Base-by-base conservation (phyloP, 1,140 invertebrate genomes). In the Melanaphis sacchari region DNA sequence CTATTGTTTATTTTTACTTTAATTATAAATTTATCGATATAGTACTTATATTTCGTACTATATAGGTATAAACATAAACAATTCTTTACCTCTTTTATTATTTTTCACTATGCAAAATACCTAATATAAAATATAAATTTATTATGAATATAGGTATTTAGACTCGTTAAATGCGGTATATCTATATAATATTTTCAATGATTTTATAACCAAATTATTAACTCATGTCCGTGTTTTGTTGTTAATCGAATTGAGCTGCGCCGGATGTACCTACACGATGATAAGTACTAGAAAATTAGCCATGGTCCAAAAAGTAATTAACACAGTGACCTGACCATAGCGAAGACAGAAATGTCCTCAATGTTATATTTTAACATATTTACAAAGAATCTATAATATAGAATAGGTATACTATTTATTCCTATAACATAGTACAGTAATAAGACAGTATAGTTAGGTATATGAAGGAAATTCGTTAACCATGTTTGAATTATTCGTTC, bases 251-350 rank as follows among this genome's bases (percentile, higher is more conserved):
- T 85, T 40, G 43, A 22, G 21, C 87, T 49, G 46, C 87, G n/a
- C n/a, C 43, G 43, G 43, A 88, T 49, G 87, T 59, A 59, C 59
- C 59, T 76, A n/a, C 52, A 40, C 88, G 49, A 89, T 52, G 22
- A 52, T 52, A 49, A 54, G 46, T 89, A 38, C 88, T 26, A 40
- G 49, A 31, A 59, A 90, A 90, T 90, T 90, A 90, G 49, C 49
- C 36, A 90, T 90, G 88, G 49, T 59, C 88, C 88, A 36, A 59
- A 59, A 59, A 54, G 88, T 54, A 90, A 90, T 90, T 90, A 90
- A 90, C 88, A 90, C 88, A 59, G 7, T 26, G 88, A 52, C 88
- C 49, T 90, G 88, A 54, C 49, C 88, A 59, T 90, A 38, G 88
- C 49, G 49, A 90, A 90, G 36, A 59, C n/a, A 36, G 88, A 90